Base-by-base conservation (phyloP, 2,113 vertebrate genomes). In the Lepus timidus region DNA sequence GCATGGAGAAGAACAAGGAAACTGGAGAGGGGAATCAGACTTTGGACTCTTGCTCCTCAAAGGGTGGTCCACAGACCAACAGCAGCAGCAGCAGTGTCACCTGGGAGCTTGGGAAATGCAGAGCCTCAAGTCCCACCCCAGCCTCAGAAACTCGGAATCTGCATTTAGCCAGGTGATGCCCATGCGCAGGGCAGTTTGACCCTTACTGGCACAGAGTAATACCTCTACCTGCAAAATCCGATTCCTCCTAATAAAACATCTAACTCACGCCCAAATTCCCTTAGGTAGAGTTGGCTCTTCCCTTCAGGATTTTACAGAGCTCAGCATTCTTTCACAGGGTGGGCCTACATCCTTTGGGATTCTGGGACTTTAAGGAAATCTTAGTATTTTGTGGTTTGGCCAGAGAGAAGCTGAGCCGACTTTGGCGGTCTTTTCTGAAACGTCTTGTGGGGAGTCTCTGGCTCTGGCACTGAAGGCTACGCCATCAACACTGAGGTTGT, bases 371-470 rank as follows among this genome's bases (percentile, higher is more conserved):
- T 71, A 96, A 90, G 78, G 88, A 79, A 96, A 90, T 20, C 74
- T 85, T 75, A 90, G 70, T 58, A 80, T 94, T 94, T 94, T 96
- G 96, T 95, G 83, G 88, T 95, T 94, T 91, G 79, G 73, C 91
- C 61, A 84, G 73, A 89, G 36, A 90, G 85, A 80, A 94, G 27
- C 61, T 78, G 85, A 81, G 27, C 27, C 65, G 87, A 94, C 31
- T 88, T 78, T 64, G 80, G 6, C 23, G 33, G 74, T 87, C 62
- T 88, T 85, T 79, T 62, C 27, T 80, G 75, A 93, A 65, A 76
- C 64, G 88, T 74, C 67, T 33, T 19, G 1, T 81, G 39, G 81
- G 23, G 78, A 81, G 44, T 13, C 64, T 80, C 84, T 87, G 75
- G 61, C 27, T 36, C 65, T 4, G 6, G 51, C 33, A 55, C 22